phyloP scores from a whole-genome alignment of 2,797 vertebrate species.

The Emydoidea blandingii region DNA sequence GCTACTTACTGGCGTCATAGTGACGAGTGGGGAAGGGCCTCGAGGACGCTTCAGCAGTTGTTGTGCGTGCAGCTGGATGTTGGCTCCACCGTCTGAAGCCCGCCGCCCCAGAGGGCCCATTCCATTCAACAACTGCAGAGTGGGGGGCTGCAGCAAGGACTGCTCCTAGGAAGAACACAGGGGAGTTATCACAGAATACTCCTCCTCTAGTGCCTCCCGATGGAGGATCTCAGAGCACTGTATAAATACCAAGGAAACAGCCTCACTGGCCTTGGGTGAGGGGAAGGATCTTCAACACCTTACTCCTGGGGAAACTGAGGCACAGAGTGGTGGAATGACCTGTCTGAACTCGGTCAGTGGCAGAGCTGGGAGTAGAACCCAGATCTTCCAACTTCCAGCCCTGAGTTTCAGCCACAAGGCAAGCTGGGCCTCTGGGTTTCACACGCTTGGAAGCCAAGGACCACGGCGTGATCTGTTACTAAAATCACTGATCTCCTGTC shows the following conservation, averaged over 20 bases:
- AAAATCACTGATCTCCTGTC: neutral
- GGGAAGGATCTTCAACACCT: fast-evolving
- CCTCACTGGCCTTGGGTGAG: neutral
- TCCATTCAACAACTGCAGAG: conserved; percentile 95
- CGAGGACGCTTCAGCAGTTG: conserved; percentile 95
- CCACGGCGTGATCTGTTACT: neutral
- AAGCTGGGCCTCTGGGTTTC: neutral
- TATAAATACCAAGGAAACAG: fast-evolving
- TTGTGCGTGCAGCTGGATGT: conserved; percentile 98
- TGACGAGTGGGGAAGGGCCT: conserved; percentile 94
- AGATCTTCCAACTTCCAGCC: neutral
- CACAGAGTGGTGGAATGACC: fast-evolving
- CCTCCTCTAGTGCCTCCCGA: fast-evolving
- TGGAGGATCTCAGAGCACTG: fast-evolving
- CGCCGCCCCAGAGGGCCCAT: conserved; percentile 97
- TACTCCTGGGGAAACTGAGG: fast-evolving
- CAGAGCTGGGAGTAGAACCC: neutral
- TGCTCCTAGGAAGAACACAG: conserved; percentile 87
- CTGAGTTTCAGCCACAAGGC: neutral
- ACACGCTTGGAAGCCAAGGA: neutral
- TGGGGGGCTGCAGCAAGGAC: conserved; percentile 96
- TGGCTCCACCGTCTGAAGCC: conserved; percentile 96
- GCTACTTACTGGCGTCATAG: conserved; percentile 92
- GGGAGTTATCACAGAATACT: fast-evolving
- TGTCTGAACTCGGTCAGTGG: fast-evolving